Conservation (phyloP, 2,888 invertebrate genomes). For the Microchrysa polita region DNA sequence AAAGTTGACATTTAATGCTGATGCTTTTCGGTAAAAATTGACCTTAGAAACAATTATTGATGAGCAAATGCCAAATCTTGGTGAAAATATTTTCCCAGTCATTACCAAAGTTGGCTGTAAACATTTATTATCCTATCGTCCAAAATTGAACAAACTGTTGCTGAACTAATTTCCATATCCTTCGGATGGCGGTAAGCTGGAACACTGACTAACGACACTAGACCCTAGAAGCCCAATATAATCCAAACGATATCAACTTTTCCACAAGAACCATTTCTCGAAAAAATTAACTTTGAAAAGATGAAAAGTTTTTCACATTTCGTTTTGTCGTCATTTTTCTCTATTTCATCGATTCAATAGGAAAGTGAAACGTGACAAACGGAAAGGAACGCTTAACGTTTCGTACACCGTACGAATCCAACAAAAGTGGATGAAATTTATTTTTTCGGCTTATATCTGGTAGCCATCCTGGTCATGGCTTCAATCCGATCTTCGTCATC, state of each 20-base stretch:
- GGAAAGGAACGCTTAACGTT: background rate
- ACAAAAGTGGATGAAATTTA: slow-evolving; percentile 19
- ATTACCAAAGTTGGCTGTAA: slow-evolving; percentile 25
- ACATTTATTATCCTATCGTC: slow-evolving; percentile 18
- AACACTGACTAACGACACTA: too few species aligned
- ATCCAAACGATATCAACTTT: slow-evolving; percentile 18
- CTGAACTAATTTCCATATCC: slow-evolving; percentile 38
- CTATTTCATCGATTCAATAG: slow-evolving; percentile 37
- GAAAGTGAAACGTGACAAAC: background rate
- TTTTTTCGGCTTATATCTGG: background rate
- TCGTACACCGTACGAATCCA: slow-evolving; percentile 22
- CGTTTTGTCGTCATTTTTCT: slow-evolving; percentile 1
- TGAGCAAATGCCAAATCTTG: too few species aligned
- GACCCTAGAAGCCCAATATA: background rate
- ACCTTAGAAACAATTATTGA: too few species aligned
- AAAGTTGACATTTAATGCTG: too few species aligned
- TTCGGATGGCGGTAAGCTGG: too few species aligned
- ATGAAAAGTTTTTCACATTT: slow-evolving; percentile 13
- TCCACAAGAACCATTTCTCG: slow-evolving; percentile 28
- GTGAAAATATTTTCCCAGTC: too few species aligned
- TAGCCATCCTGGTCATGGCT: background rate
- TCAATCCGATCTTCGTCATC: background rate
- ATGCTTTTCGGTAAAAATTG: too few species aligned
- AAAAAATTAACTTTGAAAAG: slow-evolving; percentile 36
- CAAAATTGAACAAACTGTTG: slow-evolving; percentile 30